Conservation (phyloP, 1,140 invertebrate genomes). For the Parasteatoda tepidariorum region DNA sequence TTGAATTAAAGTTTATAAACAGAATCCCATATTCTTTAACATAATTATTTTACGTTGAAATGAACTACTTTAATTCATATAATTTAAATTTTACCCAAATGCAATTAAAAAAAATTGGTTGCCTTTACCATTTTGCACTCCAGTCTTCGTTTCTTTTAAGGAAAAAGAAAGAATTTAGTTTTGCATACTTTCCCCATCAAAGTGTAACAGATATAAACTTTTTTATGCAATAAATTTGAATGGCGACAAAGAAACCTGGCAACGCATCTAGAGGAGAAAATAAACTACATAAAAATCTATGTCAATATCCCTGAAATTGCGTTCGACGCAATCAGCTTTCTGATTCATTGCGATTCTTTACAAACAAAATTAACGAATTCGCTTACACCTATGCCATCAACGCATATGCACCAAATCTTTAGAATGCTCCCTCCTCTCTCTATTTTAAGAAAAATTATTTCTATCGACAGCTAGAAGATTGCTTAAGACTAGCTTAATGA, state of each 20-base stretch:
- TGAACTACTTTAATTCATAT: too few species aligned
- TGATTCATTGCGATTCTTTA: constrained; percentile 46
- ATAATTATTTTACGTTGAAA: too few species aligned
- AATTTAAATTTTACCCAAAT: too few species aligned
- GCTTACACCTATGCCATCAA: not conserved
- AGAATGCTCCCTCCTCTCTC: not conserved
- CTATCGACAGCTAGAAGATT: not conserved
- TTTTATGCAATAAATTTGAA: not conserved
- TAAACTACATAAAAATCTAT: not conserved
- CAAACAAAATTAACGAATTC: constrained; percentile 32
- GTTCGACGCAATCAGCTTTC: constrained; percentile 38
- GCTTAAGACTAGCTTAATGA: constrained; percentile 21
- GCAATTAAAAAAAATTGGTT: not conserved
- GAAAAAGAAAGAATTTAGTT: not conserved
- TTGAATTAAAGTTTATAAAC: too few species aligned
- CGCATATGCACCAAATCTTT: not conserved
- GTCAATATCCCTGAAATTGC: constrained; percentile 8
- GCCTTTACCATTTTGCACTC: not conserved
- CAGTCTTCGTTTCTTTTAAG: not conserved
- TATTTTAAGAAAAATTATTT: constrained; percentile 34
- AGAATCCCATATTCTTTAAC: too few species aligned
- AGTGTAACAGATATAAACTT: not conserved
- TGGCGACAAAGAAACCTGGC: not conserved
- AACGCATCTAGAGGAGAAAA: not conserved
- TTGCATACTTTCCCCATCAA: not conserved